These are phyloP conservation scores for Oreochromis aureus DNA, from an alignment of 2,113 vertebrate genomes.

Conservation along the genomic window DNA sequence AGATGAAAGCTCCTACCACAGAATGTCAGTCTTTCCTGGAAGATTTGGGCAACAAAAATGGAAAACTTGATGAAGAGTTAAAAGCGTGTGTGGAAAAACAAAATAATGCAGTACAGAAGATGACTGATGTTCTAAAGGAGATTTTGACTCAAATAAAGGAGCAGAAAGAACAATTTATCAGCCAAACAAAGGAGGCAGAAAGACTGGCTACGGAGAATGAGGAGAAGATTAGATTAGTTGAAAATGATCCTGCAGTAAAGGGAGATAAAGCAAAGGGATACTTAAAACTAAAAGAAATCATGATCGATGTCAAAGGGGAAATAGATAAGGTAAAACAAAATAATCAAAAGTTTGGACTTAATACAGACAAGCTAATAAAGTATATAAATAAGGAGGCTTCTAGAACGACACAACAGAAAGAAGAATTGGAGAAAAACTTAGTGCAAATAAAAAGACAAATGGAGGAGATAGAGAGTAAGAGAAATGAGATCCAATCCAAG, in stretches of 20 bases:
- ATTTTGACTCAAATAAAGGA: rapidly evolving
- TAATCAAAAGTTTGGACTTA: rapidly evolving
- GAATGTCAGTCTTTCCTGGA: neutral
- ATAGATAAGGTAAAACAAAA: rapidly evolving
- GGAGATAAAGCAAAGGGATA: neutral
- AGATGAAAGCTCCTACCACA: rapidly evolving
- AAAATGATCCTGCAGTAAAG: rapidly evolving
- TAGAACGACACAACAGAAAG: rapidly evolving
- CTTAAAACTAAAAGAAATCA: rapidly evolving
- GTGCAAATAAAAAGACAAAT: neutral
- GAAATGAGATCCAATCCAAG: rapidly evolving
- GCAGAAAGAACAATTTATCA: neutral
- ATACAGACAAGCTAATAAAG: rapidly evolving
- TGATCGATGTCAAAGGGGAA: rapidly evolving
- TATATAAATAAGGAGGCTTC: rapidly evolving
- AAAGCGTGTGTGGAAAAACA: rapidly evolving
- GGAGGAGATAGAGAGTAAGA: neutral
- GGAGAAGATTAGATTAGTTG: rapidly evolving
- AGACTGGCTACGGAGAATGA: rapidly evolving
- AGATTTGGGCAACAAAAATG: rapidly evolving
- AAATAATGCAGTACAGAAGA: rapidly evolving
- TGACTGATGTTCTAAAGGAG: rapidly evolving
- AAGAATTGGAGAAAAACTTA: rapidly evolving
- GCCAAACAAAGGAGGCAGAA: neutral
- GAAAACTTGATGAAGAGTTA: neutral